These are phyloP conservation scores for Nasonia giraulti DNA, from an alignment of 1,140 invertebrate species.

Conservation along the genomic window DNA sequence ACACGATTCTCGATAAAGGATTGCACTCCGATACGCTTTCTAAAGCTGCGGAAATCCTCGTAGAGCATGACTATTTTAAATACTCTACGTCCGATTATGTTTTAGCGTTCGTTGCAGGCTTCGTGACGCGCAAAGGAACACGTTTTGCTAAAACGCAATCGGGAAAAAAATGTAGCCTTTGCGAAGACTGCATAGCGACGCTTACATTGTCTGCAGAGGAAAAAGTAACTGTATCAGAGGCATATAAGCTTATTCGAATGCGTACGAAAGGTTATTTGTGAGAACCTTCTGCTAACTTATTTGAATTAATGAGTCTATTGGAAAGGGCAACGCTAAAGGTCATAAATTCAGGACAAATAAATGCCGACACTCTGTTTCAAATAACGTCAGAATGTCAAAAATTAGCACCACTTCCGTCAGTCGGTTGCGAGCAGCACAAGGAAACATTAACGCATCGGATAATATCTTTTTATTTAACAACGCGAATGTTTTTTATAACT, in stretches of 20 bases:
- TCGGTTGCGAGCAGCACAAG: background rate
- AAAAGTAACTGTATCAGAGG: background rate
- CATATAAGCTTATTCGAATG: constrained; percentile 2
- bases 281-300: constrained; percentile 7
- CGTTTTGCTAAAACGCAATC: background rate
- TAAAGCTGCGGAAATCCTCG: background rate
- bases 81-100: constrained; percentile 21
- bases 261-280: background rate
- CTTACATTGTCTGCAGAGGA: background rate
- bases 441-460: background rate
- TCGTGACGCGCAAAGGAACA: background rate
- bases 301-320: background rate
- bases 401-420: background rate
- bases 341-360: background rate
- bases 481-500: no score
- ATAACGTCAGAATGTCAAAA: background rate
- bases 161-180: background rate
- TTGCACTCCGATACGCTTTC: background rate
- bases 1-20: constrained; percentile 12
- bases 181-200: background rate
- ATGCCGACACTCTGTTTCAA: background rate
- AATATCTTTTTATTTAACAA: no score
- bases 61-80: constrained; percentile 3
- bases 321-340: background rate
- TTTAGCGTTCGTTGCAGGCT: constrained; percentile 32